Base-by-base conservation (phyloP, 2,113 vertebrate species). In the Xenus cinereus region DNA sequence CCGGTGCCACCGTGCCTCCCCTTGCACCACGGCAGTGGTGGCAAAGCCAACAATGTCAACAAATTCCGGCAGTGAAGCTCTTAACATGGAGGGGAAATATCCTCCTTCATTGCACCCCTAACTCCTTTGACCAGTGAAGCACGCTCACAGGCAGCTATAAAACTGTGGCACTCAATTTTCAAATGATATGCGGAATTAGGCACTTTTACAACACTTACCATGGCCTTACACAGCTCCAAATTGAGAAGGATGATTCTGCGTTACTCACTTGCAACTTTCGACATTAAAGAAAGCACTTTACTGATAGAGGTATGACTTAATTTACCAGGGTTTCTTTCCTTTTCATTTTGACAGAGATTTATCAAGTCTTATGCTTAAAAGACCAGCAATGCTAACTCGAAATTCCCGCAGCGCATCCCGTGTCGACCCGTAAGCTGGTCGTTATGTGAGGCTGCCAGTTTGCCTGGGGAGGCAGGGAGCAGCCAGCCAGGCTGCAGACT, bases 21-120 rank as follows among this genome's bases (percentile, higher is more conserved):
- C 53, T 33, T 7, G 3, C 14, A 5, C 2, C 62, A 14, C 0
- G 1, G 66, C 0, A 0, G 41, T 16, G 21, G 22, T 13, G 1
- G 77, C 74, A 90, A 66, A 85, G 71, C 32, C 93, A 62, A 18
- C 27, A 7, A 39, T 7, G 2, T 2, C 10, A 50, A 24, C 48
- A 26, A 54, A 10, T 35, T 30, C 14, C 53, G 28, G 39, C 2
- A 8, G 48, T 28, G 12, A 43, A 22, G 57, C 56, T 54, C 21
- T 41, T 3, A 48, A 37, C 26, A 10, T 0, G 0, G 41, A 5
- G 21, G 35, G 32, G 6, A 9, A 64, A 74, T 1, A 46, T 2
- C 59, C 45, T 81, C 57, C 3, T 7, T 41, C 74, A 6, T 12
- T 53, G 66, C 46, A 72, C 7, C 62, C 71, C 72, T 30, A 37